Percentiles rank a stretch among this genome's conserved stretches.
Evolutionary conservation across 1,140 invertebrate genomes (phyloP).

Genomic region (Neuroterus valhalla): DNA sequence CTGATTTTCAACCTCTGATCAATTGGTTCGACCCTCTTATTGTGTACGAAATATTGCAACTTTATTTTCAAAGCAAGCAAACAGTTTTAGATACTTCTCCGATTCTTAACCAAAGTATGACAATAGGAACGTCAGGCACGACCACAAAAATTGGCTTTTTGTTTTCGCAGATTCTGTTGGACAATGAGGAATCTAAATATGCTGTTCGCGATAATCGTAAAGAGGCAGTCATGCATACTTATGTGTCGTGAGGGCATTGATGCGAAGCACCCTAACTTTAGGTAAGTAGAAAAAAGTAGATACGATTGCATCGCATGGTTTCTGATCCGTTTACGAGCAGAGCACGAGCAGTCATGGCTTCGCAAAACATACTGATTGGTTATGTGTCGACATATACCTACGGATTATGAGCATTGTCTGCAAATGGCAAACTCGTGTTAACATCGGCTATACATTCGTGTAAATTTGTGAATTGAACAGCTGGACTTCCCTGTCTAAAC

Average conservation of each 20-base stretch:
- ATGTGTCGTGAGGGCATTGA: constrained; percentile 45
- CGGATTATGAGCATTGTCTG: constrained; percentile 7
- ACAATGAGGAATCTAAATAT: background rate
- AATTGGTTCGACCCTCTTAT: background rate
- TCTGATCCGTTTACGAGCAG: constrained; percentile 72
- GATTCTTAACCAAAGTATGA: too few relatives aligned
- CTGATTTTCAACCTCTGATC: background rate
- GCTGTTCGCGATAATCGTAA: background rate
- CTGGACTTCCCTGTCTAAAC: too few relatives aligned
- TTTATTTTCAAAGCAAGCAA: background rate
- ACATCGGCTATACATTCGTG: background rate
- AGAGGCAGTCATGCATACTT: constrained; percentile 16
- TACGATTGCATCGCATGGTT: constrained; percentile 74
- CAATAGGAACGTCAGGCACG: too few relatives aligned
- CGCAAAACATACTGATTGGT: constrained; percentile 46
- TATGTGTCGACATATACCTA: background rate
- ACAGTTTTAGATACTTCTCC: too few relatives aligned
- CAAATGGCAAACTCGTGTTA: background rate
- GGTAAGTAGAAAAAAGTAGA: constrained; percentile 73
- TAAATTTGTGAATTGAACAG: too few relatives aligned
- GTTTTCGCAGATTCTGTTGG: too few relatives aligned
- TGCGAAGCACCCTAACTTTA: constrained; percentile 69
- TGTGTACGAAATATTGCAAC: background rate
- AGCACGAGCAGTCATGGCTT: constrained; percentile 63
- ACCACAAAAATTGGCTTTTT: too few relatives aligned